A percentile compares a stretch with the other conserved stretches of the same genome.
These are phyloP conservation scores for Dromas ardeola DNA, from an alignment of 2,113 vertebrate genomes.

Conservation along the genomic window DNA sequence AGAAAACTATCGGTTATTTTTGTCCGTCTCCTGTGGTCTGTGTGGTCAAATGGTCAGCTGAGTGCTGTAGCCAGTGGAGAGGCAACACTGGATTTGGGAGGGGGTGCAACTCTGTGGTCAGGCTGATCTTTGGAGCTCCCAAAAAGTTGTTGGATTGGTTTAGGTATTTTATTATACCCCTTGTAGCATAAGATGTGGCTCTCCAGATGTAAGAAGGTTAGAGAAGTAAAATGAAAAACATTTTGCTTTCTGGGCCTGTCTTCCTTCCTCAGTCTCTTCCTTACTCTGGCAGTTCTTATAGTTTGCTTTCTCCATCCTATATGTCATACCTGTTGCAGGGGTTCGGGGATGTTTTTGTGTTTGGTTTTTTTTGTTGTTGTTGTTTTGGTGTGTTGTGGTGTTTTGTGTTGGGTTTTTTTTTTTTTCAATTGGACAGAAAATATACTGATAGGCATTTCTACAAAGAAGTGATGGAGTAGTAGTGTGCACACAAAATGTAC, in stretches of 20 bases:
- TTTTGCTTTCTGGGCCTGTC: background rate
- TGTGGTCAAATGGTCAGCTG: background rate
- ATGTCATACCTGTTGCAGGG: background rate
- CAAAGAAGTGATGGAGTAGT: background rate
- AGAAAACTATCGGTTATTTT: background rate
- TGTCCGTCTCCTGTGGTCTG: background rate
- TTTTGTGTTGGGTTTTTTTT: accelerated
- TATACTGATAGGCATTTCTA: background rate
- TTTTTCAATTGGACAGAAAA: background rate
- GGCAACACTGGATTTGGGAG: background rate
- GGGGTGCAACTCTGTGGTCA: background rate
- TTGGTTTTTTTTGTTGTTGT: background rate
- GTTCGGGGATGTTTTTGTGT: background rate
- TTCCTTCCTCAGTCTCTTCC: background rate
- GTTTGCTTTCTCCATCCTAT: background rate
- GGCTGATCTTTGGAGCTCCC: background rate
- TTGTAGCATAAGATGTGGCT: background rate
- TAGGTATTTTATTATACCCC: background rate
- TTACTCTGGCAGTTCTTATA: background rate
- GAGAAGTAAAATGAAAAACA: background rate
- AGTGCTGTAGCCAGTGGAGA: background rate
- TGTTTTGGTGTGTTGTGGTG: background rate
- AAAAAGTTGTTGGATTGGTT: background rate
- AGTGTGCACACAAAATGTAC: background rate
- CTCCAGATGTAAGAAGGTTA: background rate